A percentile compares a stretch with the other conserved stretches of the same genome.
phyloP scores from a whole-genome alignment of 2,797 vertebrate species.

The Australoheros facetus region DNA sequence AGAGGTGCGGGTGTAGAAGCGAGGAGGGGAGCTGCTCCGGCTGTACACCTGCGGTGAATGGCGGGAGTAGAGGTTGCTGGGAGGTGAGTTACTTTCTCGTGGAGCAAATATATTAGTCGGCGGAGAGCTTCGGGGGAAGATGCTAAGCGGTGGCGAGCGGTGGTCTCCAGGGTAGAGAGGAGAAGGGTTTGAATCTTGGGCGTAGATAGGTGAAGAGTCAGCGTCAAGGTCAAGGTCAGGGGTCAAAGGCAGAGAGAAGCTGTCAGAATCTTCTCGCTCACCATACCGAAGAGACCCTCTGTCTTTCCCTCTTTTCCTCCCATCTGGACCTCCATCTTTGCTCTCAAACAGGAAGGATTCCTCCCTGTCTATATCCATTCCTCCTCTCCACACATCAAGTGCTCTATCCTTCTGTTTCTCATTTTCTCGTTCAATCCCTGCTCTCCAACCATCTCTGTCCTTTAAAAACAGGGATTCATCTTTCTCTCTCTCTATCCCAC shows the following conservation, averaged over 20 bases:
- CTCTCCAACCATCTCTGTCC: constrained; percentile 72
- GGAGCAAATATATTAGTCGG: constrained; percentile 87
- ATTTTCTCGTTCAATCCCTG: constrained; percentile 65
- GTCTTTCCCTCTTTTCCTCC: constrained; percentile 65
- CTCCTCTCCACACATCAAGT: constrained; percentile 76
- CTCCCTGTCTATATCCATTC: constrained; percentile 69
- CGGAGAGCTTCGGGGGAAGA: constrained; percentile 84
- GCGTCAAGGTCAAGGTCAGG: constrained; percentile 77
- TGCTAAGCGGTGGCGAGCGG: constrained; percentile 75
- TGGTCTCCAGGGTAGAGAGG: constrained; percentile 75
- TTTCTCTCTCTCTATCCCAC: constrained; percentile 65
- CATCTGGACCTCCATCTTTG: constrained; percentile 66
- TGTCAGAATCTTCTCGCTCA: constrained; percentile 89
- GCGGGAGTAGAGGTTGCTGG: constrained; percentile 73
- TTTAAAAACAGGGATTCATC: constrained; percentile 72
- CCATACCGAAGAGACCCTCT: constrained; percentile 87
- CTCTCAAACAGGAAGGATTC: constrained; percentile 73
- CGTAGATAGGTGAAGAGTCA: constrained; percentile 79
- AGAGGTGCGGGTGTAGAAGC: constrained; percentile 76
- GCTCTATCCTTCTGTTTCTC: constrained; percentile 74
- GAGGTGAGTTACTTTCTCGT: constrained; percentile 80
- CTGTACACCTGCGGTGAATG: constrained; percentile 79
- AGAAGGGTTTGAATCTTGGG: constrained; percentile 76
- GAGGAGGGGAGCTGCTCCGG: constrained; percentile 79
- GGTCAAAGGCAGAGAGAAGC: constrained; percentile 83